phyloP scores from a whole-genome alignment of 2,113 vertebrate genomes.

The Arothron firmamentum region DNA sequence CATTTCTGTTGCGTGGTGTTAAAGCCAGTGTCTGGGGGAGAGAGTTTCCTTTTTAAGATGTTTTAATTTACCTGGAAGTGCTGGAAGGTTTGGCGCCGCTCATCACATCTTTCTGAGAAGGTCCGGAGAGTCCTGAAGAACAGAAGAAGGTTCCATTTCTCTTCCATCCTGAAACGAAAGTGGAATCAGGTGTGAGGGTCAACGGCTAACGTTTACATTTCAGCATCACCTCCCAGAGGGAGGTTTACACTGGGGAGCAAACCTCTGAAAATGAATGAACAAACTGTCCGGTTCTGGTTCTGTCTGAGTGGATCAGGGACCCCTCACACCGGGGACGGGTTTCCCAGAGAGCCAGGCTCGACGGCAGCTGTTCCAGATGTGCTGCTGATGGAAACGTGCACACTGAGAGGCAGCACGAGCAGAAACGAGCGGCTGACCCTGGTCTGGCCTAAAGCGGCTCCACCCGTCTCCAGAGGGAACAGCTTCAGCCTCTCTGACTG shows the following conservation, averaged over 20 bases:
- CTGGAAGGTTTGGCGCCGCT: conserved; percentile 77
- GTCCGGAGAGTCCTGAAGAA: conserved; percentile 83
- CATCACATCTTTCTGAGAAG: conserved; percentile 79
- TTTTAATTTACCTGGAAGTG: conserved; percentile 86
- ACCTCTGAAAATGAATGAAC: no score
- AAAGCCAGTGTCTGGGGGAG: not conserved
- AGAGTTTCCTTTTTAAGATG: no score
- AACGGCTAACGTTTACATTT: not conserved
- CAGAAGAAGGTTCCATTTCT: conserved; percentile 70
- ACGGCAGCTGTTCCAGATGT: conserved; percentile 68
- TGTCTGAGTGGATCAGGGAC: conserved; percentile 26
- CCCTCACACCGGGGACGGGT: conserved; percentile 28
- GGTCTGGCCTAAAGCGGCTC: not conserved
- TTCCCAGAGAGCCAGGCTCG: conserved; percentile 58
- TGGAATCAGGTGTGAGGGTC: not conserved
- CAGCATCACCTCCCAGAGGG: no score
- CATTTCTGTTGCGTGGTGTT: no score
- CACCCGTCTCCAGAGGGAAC: no score
- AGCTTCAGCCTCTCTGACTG: no score
- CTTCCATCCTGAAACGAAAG: conserved; percentile 76
- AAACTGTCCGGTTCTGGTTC: conserved; percentile 11
- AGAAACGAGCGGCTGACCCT: conserved; percentile 8
- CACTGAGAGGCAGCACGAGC: conserved; percentile 16
- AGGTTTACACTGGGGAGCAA: no score
- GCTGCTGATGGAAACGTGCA: conserved; percentile 66